phyloP scores from a whole-genome alignment of 2,888 invertebrate genomes.

The Stenolophus ochropezus region DNA sequence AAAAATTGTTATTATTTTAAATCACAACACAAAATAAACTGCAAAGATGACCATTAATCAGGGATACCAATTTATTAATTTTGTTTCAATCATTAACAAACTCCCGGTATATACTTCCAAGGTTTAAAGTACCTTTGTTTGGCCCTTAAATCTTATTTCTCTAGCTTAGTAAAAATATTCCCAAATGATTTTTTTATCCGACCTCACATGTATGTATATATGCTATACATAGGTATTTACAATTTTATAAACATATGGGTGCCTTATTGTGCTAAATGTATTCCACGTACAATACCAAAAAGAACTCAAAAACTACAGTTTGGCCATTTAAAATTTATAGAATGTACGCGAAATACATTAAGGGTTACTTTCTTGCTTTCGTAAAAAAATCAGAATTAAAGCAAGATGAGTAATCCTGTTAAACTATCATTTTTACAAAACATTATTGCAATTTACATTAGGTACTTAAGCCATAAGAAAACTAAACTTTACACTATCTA shows the following conservation, averaged over 20 bases:
- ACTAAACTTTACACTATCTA: slow-evolving; percentile 51
- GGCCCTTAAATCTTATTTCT: not conserved
- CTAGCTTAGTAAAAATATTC: not conserved
- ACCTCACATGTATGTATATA: slow-evolving; percentile 45
- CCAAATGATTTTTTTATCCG: not conserved
- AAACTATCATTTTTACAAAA: slow-evolving; percentile 57
- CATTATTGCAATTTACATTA: slow-evolving; percentile 59
- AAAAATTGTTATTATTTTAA: no score
- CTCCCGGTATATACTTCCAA: no score
- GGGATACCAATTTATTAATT: no score
- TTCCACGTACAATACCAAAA: slow-evolving; percentile 53
- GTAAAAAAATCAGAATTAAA: slow-evolving; percentile 32
- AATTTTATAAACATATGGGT: slow-evolving; percentile 65
- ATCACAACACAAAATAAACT: no score
- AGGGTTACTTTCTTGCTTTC: slow-evolving; percentile 37
- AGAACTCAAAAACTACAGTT: slow-evolving; percentile 44
- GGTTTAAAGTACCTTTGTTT: no score
- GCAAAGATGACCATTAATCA: no score
- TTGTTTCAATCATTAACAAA: no score
- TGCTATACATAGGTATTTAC: slow-evolving; percentile 73
- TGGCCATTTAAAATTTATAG: slow-evolving; percentile 48
- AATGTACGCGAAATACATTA: slow-evolving; percentile 46
- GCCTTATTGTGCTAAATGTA: slow-evolving; percentile 53
- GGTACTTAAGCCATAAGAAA: slow-evolving; percentile 56
- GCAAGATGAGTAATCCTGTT: slow-evolving; percentile 44